These are phyloP conservation scores for Karalla daura DNA, from an alignment of 2,797 vertebrate genomes.

Conservation along the genomic window DNA sequence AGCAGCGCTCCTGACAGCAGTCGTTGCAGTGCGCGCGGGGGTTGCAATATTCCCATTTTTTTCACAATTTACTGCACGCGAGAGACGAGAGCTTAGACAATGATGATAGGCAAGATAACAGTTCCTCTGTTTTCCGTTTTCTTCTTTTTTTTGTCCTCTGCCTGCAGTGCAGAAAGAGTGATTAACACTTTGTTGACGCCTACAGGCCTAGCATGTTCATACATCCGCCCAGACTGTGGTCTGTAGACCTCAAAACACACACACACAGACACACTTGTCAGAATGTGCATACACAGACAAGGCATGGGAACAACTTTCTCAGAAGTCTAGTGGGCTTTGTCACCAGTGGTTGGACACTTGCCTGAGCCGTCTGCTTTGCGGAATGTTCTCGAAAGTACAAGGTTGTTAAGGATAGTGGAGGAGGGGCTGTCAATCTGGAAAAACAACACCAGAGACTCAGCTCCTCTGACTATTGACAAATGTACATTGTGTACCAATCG, in stretches of 20 bases:
- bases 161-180: conserved; percentile 43
- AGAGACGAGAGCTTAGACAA: background rate
- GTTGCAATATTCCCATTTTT: conserved; percentile 21
- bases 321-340: conserved; percentile 62
- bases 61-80: conserved; percentile 27
- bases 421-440: conserved; percentile 46
- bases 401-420: conserved; percentile 42
- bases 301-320: conserved; percentile 2
- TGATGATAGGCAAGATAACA: conserved; percentile 46
- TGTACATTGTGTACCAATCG: conserved; percentile 5
- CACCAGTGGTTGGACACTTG: conserved; percentile 65
- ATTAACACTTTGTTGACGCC: conserved; percentile 77
- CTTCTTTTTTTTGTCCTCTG: conserved; percentile 45
- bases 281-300: conserved; percentile 9
- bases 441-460: conserved; percentile 35
- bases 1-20: too few relatives aligned
- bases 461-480: conserved; percentile 11
- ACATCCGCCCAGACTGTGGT: conserved; percentile 60
- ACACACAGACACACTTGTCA: conserved; percentile 44
- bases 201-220: conserved; percentile 61
- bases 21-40: background rate
- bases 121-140: conserved; percentile 57
- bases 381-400: conserved; percentile 68
- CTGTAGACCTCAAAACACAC: conserved; percentile 29
- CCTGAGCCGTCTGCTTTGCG: conserved; percentile 67